These are phyloP conservation scores for Dolichotis patagonum DNA, from an alignment of 2,113 vertebrate species.

Conservation along the genomic window DNA sequence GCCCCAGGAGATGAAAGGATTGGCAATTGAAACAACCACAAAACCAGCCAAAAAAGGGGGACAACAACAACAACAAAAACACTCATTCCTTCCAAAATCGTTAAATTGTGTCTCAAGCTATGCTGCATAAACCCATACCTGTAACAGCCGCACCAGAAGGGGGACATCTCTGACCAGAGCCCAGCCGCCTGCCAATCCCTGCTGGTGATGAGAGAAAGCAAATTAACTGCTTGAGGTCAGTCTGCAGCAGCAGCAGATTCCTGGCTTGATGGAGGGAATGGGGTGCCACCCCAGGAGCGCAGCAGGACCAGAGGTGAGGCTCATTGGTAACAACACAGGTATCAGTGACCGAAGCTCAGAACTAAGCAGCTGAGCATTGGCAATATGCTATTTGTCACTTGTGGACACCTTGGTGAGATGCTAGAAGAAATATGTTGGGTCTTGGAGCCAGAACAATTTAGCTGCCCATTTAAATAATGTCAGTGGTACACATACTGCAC, in stretches of 20 bases:
- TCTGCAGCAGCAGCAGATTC: background rate
- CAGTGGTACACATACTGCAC: fast-evolving
- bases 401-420: background rate
- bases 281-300: background rate
- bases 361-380: background rate
- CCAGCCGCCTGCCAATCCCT: background rate
- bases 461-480: background rate
- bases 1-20: background rate
- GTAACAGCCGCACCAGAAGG: background rate
- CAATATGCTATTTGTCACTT: background rate
- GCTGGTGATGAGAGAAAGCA: no score
- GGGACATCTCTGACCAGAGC: background rate
- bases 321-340: background rate
- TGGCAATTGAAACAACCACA: background rate
- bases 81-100: background rate
- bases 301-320: background rate
- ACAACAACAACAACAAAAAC: background rate
- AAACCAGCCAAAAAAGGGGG: background rate
- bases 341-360: background rate
- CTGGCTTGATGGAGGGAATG: background rate
- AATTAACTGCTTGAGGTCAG: background rate
- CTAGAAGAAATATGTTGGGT: background rate
- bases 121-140: background rate
- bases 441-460: background rate
- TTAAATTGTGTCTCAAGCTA: background rate